Evolutionary conservation across 2,797 vertebrate species (phyloP).

Genomic region (Steatocranus sp.): DNA sequence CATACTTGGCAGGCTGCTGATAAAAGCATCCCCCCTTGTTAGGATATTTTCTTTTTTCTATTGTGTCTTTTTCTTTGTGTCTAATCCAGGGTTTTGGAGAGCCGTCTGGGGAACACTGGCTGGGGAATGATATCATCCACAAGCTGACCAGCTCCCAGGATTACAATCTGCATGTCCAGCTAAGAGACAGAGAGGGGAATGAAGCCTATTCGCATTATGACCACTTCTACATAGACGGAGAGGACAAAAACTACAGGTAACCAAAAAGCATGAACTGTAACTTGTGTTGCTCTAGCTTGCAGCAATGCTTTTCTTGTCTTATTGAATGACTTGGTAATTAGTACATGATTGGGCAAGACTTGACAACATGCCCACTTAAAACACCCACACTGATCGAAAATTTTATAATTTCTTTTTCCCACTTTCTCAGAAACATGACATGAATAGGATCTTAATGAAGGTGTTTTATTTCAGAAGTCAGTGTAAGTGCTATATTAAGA

Average conservation of each 20-base stretch:
- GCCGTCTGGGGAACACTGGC: constrained; percentile 79
- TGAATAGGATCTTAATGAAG: neutral
- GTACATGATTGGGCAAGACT: neutral
- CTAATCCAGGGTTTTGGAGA: constrained; percentile 81
- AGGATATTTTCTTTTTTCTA: constrained; percentile 15
- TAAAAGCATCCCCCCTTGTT: constrained; percentile 20
- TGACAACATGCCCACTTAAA: neutral
- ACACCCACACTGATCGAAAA: neutral
- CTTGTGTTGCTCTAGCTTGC: neutral
- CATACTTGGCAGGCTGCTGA: constrained; percentile 30
- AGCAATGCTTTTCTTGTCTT: neutral
- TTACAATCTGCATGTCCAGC: constrained; percentile 76
- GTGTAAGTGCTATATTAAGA: constrained; percentile 4
- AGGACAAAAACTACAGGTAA: constrained; percentile 82
- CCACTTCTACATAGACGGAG: constrained; percentile 73
- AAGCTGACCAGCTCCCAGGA: constrained; percentile 74
- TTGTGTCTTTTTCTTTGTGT: constrained; percentile 42
- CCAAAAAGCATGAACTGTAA: neutral
- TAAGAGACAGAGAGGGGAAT: constrained; percentile 77
- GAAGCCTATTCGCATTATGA: constrained; percentile 80
- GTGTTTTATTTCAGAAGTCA: neutral
- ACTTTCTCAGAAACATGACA: neutral
- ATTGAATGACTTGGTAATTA: neutral
- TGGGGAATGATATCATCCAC: constrained; percentile 84
- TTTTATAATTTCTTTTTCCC: neutral